Base-by-base conservation (phyloP, 2,797 vertebrate genomes). In the Phaenicophaeus curvirostris region DNA sequence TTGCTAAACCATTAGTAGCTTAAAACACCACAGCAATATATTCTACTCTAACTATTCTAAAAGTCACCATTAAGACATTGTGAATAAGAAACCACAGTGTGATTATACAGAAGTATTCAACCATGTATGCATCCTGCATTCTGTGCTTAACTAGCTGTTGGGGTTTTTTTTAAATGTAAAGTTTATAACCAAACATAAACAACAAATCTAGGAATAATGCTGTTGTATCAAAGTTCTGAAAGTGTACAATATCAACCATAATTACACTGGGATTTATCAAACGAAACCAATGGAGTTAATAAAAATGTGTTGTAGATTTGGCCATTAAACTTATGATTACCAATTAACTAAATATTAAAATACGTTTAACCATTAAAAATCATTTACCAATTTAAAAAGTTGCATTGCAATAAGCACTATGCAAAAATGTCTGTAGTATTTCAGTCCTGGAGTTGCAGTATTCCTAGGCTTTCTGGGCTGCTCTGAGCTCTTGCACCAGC, bases 51-150 rank as follows among this genome's bases (percentile, higher is more conserved):
- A 27, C 11, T 75, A 13, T 41, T 35, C 44, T 78, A 28, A 37
- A 73, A 66, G 15, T 42, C 57, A 39, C 21, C 11, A 6, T 35
- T 71, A 55, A 42, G 28, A 21, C 37, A 67, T 41, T 74, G 19
- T 44, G 9, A 11, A 2, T 5, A 91, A 79, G 48, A 85, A 93
- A 73, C 3, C 24, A 58, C 77, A n/a, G 62, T 2, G 13, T 30
- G 30, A 55, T 62, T 41, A 57, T 46, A 51, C 19, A 27, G 7
- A 76, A 73, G 17, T 8, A 67, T 51, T 87, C 33, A 83, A 57
- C 8, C 35, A 25, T 0, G 1, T 3, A 18, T 3, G 6, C 10
- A 63, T 59, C 28, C 53, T 75, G 33, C 28, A 37, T 50, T 25
- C 53, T 74, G 39, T 48, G 44, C 31, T 77, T 78, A 28, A 31